Conservation (phyloP, 2,888 invertebrate species). For the Acanthopleura granulata region DNA sequence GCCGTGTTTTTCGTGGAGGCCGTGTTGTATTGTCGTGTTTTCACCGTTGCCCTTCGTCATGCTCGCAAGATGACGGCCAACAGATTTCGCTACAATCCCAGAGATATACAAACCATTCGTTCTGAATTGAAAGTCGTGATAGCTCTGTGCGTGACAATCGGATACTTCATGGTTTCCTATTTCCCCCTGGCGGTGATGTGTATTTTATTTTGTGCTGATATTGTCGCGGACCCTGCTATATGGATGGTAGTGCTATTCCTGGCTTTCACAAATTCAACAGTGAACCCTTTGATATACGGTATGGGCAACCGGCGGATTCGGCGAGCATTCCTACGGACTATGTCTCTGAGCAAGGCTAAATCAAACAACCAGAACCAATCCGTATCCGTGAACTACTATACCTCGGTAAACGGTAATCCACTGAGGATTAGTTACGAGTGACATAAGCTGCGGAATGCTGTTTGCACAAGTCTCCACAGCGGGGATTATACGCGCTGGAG, state of each 20-base stretch:
- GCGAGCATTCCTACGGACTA: conserved; percentile 11
- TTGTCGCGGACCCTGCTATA: neutral
- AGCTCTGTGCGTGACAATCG: conserved; percentile 8
- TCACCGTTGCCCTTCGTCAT: conserved; percentile 13
- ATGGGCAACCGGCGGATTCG: conserved; percentile 14
- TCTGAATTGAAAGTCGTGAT: conserved; percentile 14
- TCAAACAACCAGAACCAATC: neutral
- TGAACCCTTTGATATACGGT: conserved; percentile 20
- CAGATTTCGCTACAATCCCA: conserved; percentile 2
- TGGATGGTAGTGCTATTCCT: conserved; percentile 13
- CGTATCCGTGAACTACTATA: neutral
- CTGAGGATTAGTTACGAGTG: neutral
- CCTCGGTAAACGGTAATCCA: neutral
- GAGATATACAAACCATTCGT: neutral
- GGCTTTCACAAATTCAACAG: conserved; percentile 15
- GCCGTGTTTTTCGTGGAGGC: neutral
- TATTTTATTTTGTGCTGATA: conserved; percentile 9
- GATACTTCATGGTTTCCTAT: conserved; percentile 18
- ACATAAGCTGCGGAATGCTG: no score
- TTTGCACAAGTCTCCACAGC: no score
- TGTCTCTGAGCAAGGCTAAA: neutral
- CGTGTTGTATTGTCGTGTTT: conserved; percentile 4
- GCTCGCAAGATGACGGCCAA: conserved; percentile 12
- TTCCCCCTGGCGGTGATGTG: conserved; percentile 10
- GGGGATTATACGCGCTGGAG: no score